Evolutionary conservation across 2,113 vertebrate genomes (phyloP).

Genomic region (Urocynchramus pylzowi): DNA sequence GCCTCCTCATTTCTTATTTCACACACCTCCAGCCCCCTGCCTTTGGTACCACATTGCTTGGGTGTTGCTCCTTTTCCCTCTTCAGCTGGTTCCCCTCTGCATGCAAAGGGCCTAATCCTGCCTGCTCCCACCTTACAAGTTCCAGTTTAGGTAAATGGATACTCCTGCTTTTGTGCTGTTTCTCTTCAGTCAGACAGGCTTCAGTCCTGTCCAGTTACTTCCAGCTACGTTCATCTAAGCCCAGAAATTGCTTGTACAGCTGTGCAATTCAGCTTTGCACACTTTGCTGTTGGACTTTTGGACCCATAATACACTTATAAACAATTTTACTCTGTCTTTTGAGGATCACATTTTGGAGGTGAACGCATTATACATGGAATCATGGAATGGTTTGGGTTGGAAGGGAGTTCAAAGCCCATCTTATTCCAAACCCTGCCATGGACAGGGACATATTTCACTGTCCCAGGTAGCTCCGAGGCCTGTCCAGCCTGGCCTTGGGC

Average conservation of each 20-base stretch:
- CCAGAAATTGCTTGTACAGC: neutral
- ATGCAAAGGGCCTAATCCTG: neutral
- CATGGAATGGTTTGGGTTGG: neutral
- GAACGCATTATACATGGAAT: accelerated
- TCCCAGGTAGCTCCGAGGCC: neutral
- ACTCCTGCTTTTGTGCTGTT: neutral
- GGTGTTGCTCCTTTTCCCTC: accelerated
- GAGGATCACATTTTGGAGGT: neutral
- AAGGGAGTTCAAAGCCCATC: neutral
- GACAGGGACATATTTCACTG: neutral
- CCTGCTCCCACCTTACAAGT: neutral
- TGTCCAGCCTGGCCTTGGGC: accelerated
- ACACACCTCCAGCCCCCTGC: neutral
- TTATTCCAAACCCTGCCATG: neutral
- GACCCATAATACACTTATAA: neutral
- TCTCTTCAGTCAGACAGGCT: neutral
- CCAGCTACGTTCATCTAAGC: accelerated
- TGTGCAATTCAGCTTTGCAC: neutral
- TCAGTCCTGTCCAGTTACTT: neutral
- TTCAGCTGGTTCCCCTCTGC: neutral
- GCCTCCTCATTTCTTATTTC: neutral
- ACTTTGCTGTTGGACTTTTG: neutral
- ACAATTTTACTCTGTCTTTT: neutral
- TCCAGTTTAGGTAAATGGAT: neutral
- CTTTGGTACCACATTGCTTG: neutral